Evolutionary conservation across 2,113 vertebrate genomes (phyloP), one percentile per base, ranked within the genome.

Genomic region (Seriola aureovittata): DNA sequence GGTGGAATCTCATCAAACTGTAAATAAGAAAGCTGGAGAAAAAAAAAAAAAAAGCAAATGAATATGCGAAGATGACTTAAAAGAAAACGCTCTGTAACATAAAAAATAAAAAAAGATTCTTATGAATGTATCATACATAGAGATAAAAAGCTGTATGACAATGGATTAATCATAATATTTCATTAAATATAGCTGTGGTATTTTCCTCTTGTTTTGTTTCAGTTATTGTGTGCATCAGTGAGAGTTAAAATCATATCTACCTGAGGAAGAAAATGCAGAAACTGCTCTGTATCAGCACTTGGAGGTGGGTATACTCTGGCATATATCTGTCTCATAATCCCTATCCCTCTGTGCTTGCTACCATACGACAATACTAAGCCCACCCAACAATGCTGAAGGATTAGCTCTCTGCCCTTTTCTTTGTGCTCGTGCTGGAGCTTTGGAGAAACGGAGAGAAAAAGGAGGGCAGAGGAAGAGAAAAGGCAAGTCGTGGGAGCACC

Each of bases 141-240:
- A 92, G 75, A 74, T 87, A 78, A 93, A 84, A 89, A 84, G 89
- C 81, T 94, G 91, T 93, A 88, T 93, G 85, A 88, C 67, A 85
- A 84, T 87, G 84, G 90, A 87, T 88, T 81, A 84, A 80, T 83
- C 73, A 71, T 90, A 71, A 89, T 90, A 92, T 92, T 93, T 89
- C 88, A 95, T 95, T 93, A 96, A 96, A 95, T 92, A 91, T 93
- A 91, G 89, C 91, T 92, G 91, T 93, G 89, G 75, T 92, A 87
- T 93, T 94, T 92, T 92, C 81, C 62, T 67, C 78, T 87, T 55
- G 40, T 76, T 78, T 82, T 69, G 74, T 71, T 57, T 71, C 38
- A 3, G 21, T 88, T 68, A 42, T 75, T 85, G 6, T 70, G 32
- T 12, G 38, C 11, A 34, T 42, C 81, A 64, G 52, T 57, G 36